phyloP scores from a whole-genome alignment of 2,113 vertebrate species.

The Syngnathus scovelli region DNA sequence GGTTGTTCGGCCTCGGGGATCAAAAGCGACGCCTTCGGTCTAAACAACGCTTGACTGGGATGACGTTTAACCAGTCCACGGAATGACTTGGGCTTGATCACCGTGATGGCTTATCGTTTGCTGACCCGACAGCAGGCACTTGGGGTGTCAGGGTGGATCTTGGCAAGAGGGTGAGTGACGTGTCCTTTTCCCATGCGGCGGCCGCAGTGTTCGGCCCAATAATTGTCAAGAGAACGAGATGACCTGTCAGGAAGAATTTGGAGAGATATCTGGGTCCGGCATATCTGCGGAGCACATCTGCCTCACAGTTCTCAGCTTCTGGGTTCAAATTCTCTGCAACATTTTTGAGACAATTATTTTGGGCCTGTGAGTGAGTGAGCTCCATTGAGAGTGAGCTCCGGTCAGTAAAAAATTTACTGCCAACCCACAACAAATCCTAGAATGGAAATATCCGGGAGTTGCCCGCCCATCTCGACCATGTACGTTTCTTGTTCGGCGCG shows the following conservation, averaged over 20 bases:
- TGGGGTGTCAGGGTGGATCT: slow-evolving; percentile 43
- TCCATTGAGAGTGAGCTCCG: slow-evolving; percentile 13
- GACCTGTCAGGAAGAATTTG: slow-evolving; percentile 53
- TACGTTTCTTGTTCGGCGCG: slow-evolving; percentile 45
- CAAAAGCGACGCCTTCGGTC: slow-evolving; percentile 26
- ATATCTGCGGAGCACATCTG: not conserved
- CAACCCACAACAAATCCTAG: slow-evolving; percentile 29
- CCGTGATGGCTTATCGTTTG: slow-evolving; percentile 58
- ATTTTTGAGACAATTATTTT: not conserved
- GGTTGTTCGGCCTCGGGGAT: slow-evolving; percentile 17
- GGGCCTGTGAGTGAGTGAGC: not conserved
- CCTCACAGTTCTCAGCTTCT: not conserved
- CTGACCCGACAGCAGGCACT: slow-evolving; percentile 57
- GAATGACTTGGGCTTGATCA: slow-evolving; percentile 43
- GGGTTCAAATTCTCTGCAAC: not conserved
- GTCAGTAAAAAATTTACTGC: slow-evolving; percentile 23
- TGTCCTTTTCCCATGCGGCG: slow-evolving; percentile 39
- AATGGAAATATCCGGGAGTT: slow-evolving; percentile 16
- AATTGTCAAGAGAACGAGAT: slow-evolving; percentile 40
- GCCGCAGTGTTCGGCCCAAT: slow-evolving; percentile 48
- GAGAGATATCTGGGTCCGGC: slow-evolving; percentile 37
- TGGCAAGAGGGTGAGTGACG: slow-evolving; percentile 43
- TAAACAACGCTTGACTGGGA: slow-evolving; percentile 32
- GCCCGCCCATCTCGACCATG: slow-evolving; percentile 12
- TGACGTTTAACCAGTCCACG: slow-evolving; percentile 40